Conservation (phyloP, 2,888 invertebrate species). For the Lepidonotus clava region DNA sequence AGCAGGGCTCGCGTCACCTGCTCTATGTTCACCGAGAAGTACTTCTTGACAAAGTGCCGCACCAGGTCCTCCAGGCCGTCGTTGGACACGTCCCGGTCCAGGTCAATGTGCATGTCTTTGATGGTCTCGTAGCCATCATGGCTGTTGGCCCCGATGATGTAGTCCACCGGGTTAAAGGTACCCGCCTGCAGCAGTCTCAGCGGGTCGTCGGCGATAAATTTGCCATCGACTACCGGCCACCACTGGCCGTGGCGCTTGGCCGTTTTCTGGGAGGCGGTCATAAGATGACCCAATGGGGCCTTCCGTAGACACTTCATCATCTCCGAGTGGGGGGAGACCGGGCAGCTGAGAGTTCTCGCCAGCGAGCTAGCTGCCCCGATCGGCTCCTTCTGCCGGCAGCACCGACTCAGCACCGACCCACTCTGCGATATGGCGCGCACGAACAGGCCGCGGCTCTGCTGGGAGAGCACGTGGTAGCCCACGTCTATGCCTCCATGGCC, state of each 20-base stretch:
- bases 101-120: slow-evolving; percentile 16
- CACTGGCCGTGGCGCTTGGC: not conserved
- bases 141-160: slow-evolving; percentile 48
- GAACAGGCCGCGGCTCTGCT: slow-evolving; percentile 46
- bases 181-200: slow-evolving; percentile 29
- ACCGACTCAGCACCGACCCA: slow-evolving; percentile 32
- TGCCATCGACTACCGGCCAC: slow-evolving; percentile 51
- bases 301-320: slow-evolving; percentile 45
- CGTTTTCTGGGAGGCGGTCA: slow-evolving; percentile 12
- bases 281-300: not conserved
- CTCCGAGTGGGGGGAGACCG: not conserved
- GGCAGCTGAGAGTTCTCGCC: slow-evolving; percentile 30
- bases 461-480: slow-evolving; percentile 53
- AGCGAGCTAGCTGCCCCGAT: not conserved
- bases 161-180: slow-evolving; percentile 51
- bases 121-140: slow-evolving; percentile 33
- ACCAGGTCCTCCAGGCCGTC: slow-evolving; percentile 48
- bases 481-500: slow-evolving; percentile 41
- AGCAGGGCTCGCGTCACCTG: slow-evolving; percentile 32
- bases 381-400: slow-evolving; percentile 26
- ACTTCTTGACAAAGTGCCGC: slow-evolving; percentile 27
- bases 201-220: slow-evolving; percentile 53
- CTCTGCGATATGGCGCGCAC: slow-evolving; percentile 48
- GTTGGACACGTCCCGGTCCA: slow-evolving; percentile 18
- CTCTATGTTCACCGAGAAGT: slow-evolving; percentile 31